Base-by-base conservation (phyloP, 2,113 vertebrate species). In the Leptobrachium leishanense region DNA sequence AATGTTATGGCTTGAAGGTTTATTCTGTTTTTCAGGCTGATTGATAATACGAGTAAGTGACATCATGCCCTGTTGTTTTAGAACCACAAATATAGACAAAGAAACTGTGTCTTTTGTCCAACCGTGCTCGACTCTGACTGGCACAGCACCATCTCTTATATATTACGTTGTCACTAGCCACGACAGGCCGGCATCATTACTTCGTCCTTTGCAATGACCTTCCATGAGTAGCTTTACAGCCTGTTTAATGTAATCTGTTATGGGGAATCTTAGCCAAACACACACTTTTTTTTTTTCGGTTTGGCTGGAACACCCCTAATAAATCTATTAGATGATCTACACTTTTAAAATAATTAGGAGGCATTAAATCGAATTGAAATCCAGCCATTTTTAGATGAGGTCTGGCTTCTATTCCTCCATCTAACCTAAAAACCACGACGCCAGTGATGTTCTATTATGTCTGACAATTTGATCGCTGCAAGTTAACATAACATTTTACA, bases 251-350 rank as follows among this genome's bases (percentile, higher is more conserved):
- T 39, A 69, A 69, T 62, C n/a, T 71, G 68, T 70, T 70, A 46
- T 50, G n/a, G 76, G 59, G 31, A 70, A 63, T 20, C n/a, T 2
- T n/a, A 2, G 20, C 67, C 55, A 77, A 62, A 50, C 70, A 15
- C 43, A 39, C 13, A 59, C 55, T n/a, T 20, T 31, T 68, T 77
- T 76, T 68, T 57, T 77, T 59, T 6, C 57, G 63, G 31, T 42
- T 69, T 77, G 75, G 46, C 50, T 69, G 10, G n/a, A 57, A 2
- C 20, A 8, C 3, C 43, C 31, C 41, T 63, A 63, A 71, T 77
- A 77, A 62, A 69, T 77, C 76, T 63, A 63, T 63, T 50, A 40
- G 54, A 63, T 77, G 42, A 59, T 77, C 59, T n/a, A 40, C 20
- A 13, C 12, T 46, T 67, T 46, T 77, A 69, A 68, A 77, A 69